Evolutionary conservation across 2,113 vertebrate species (phyloP).

Genomic region (Aegotheles bennettii): DNA sequence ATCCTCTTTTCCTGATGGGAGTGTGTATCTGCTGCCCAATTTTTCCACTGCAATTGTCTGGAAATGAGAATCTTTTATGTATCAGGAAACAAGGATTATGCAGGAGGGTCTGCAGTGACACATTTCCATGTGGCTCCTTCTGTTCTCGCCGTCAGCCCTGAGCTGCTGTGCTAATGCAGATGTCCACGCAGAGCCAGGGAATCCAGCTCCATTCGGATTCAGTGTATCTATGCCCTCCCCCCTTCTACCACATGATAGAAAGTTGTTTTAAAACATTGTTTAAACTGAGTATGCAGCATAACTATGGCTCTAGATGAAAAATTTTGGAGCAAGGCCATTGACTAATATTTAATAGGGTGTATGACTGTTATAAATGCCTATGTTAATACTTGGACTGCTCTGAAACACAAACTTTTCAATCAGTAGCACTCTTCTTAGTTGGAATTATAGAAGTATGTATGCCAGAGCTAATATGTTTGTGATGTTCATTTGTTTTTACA

Average conservation of each 20-base stretch:
- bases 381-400: background rate
- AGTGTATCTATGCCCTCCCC: background rate
- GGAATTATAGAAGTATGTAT: background rate
- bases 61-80: background rate
- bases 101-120: background rate
- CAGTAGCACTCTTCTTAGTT: background rate
- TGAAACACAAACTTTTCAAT: background rate
- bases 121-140: background rate
- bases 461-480: background rate
- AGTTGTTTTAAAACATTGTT: background rate
- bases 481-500: constrained; percentile 6
- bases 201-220: background rate
- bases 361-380: background rate
- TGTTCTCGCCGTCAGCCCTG: background rate
- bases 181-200: background rate
- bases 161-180: background rate
- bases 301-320: background rate
- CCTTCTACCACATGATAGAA: background rate
- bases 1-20: background rate
- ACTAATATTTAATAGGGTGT: background rate
- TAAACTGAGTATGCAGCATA: background rate
- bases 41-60: background rate
- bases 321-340: background rate
- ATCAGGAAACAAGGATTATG: background rate
- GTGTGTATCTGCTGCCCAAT: background rate